Conservation (phyloP, 2,888 invertebrate species). For the Drosophila tripunctata region DNA sequence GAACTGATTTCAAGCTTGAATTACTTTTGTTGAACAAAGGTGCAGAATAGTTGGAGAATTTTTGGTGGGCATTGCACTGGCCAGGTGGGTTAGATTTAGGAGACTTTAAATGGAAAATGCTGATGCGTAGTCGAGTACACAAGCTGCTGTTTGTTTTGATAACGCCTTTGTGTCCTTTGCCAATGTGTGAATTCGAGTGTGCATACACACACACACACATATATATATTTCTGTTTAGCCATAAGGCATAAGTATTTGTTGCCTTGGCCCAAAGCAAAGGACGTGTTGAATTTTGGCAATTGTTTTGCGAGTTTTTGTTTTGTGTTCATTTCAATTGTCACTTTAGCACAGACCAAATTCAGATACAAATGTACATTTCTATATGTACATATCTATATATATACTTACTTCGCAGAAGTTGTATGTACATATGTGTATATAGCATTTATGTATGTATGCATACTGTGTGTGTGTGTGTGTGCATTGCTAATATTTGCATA, state of each 20-base stretch:
- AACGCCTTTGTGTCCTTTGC: constrained; percentile 36
- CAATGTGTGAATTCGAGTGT: constrained; percentile 30
- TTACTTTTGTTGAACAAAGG: constrained; percentile 1
- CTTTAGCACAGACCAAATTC: constrained; percentile 21
- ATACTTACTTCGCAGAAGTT: background rate
- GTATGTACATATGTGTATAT: constrained; percentile 1
- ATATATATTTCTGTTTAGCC: background rate
- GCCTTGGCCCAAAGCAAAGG: constrained; percentile 40
- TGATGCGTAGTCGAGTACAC: constrained; percentile 11
- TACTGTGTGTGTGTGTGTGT: constrained; percentile 29
- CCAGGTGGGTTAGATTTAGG: constrained; percentile 14
- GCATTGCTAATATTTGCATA: constrained; percentile 67
- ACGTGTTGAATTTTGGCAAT: constrained; percentile 51
- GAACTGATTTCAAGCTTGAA: constrained; percentile 13
- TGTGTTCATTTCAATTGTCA: constrained; percentile 65
- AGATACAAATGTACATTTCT: background rate
- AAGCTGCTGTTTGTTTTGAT: constrained; percentile 28
- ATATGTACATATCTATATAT: background rate
- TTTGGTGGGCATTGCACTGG: too few species aligned
- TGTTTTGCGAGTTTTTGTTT: constrained; percentile 58
- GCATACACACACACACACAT: constrained; percentile 2
- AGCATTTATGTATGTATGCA: background rate
- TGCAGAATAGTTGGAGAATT: background rate
- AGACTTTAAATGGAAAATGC: constrained; percentile 22
- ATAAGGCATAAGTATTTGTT: constrained; percentile 22